Percentiles rank a stretch among this genome's conserved stretches.
These are phyloP conservation scores for Nycteola revayana DNA, from an alignment of 2,888 invertebrate genomes.

Conservation along the genomic window DNA sequence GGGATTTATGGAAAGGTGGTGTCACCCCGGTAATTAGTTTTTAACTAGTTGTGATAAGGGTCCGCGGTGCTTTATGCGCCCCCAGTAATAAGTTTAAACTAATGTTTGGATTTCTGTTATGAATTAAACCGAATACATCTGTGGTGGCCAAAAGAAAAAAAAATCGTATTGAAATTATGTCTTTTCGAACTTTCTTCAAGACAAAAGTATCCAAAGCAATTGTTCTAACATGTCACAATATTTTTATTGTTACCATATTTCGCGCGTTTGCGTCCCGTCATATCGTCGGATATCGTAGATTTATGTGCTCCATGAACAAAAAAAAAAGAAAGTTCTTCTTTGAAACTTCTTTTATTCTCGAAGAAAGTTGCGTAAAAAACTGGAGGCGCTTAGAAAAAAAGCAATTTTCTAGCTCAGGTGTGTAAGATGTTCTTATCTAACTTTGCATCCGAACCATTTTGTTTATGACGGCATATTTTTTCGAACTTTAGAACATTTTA, in stretches of 20 bases:
- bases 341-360: conserved; percentile 78
- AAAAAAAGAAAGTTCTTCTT: conserved; percentile 72
- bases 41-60: conserved; percentile 83
- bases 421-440: conserved; percentile 82
- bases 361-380: conserved; percentile 80
- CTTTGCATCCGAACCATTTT: conserved; percentile 80
- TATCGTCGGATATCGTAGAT: conserved; percentile 60
- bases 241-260: conserved; percentile 71
- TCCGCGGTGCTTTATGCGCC: conserved; percentile 67
- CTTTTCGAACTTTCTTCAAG: conserved; percentile 44
- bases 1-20: conserved; percentile 80
- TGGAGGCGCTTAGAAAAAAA: conserved; percentile 80
- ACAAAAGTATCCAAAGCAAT: conserved; percentile 51
- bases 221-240: conserved; percentile 70
- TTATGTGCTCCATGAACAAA: conserved; percentile 54
- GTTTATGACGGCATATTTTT: conserved; percentile 79
- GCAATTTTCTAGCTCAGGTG: conserved; percentile 83
- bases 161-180: conserved; percentile 17
- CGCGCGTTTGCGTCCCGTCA: conserved; percentile 60
- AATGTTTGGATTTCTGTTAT: conserved; percentile 45
- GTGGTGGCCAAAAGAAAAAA: conserved; percentile 30
- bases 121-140: conserved; percentile 42
- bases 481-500: conserved; percentile 79
- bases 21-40: conserved; percentile 82
- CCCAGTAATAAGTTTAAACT: conserved; percentile 66